Evolutionary conservation across 2,797 vertebrate genomes (phyloP).

Genomic region (Harpagifer antarcticus): DNA sequence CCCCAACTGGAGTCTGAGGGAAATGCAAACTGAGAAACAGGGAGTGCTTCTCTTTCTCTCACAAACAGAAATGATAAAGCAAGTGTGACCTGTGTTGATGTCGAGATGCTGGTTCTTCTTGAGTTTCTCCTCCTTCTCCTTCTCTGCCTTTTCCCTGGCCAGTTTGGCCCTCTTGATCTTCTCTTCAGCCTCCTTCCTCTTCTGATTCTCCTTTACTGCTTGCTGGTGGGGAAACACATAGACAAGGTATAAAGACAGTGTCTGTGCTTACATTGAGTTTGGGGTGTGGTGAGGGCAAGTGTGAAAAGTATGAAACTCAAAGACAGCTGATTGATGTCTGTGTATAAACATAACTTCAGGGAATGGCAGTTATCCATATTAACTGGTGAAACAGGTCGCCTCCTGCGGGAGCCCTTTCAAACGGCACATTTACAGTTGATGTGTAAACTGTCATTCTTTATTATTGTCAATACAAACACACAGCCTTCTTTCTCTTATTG

Average conservation of each 20-base stretch:
- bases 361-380: slow-evolving; percentile 15
- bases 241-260: background rate
- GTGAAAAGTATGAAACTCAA: background rate
- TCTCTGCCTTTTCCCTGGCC: slow-evolving; percentile 89
- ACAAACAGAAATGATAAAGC: slow-evolving; percentile 27
- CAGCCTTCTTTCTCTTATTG: background rate
- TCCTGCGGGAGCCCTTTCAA: background rate
- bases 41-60: slow-evolving; percentile 18
- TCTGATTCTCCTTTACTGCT: slow-evolving; percentile 89
- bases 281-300: background rate
- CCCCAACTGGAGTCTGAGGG: slow-evolving; percentile 77
- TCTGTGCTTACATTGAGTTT: background rate
- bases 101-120: slow-evolving; percentile 87
- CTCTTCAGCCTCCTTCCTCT: slow-evolving; percentile 89
- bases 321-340: slow-evolving; percentile 1
- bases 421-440: slow-evolving; percentile 33
- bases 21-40: slow-evolving; percentile 59
- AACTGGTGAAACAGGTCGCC: slow-evolving; percentile 60
- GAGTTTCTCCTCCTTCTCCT: slow-evolving; percentile 87
- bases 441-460: slow-evolving; percentile 48
- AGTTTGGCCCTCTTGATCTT: slow-evolving; percentile 88
- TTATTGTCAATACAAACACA: slow-evolving; percentile 59
- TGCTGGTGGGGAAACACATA: slow-evolving; percentile 77
- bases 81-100: slow-evolving; percentile 87
- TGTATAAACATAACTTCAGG: slow-evolving; percentile 40